Percentiles rank a stretch among this genome's conserved stretches.
Evolutionary conservation across 2,888 invertebrate genomes (phyloP).

Genomic region (Leucoma salicis): DNA sequence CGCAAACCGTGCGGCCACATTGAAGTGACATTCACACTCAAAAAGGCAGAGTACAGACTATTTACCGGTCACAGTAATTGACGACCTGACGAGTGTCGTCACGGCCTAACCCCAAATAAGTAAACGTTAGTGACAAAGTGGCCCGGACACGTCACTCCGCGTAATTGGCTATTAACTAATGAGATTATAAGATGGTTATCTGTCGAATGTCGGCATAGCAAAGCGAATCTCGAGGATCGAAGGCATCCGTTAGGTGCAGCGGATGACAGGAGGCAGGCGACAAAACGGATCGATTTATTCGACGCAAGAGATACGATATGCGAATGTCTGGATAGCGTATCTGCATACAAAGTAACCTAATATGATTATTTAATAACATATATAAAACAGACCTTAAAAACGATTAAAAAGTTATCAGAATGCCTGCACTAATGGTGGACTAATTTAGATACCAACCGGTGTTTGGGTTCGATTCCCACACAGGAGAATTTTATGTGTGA

Average conservation of each 20-base stretch:
- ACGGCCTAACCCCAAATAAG: conserved; percentile 33
- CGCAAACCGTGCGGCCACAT: conserved; percentile 10
- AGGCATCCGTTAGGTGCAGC: conserved; percentile 52
- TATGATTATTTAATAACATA: too few relatives aligned
- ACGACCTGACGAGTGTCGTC: conserved; percentile 33
- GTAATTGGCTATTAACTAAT: conserved; percentile 68
- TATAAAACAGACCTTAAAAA: too few relatives aligned
- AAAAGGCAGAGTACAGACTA: conserved; percentile 18
- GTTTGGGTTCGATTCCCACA: too few relatives aligned
- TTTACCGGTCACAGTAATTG: conserved; percentile 27
- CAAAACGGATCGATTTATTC: conserved; percentile 22
- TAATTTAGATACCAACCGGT: too few relatives aligned
- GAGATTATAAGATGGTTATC: conserved; percentile 58
- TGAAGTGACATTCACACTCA: conserved; percentile 34
- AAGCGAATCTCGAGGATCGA: conserved; percentile 48
- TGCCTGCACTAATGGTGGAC: too few relatives aligned
- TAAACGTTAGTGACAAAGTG: conserved; percentile 32
- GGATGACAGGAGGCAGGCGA: conserved; percentile 48
- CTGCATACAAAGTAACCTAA: too few relatives aligned
- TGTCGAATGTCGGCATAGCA: conserved; percentile 47
- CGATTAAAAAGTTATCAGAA: too few relatives aligned
- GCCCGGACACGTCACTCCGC: conserved; percentile 76
- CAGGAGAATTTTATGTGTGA: too few relatives aligned
- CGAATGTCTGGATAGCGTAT: conserved; percentile 8
- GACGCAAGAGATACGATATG: conserved; percentile 22